These are phyloP conservation scores for Callopanchax toddi DNA, from an alignment of 2,113 vertebrate genomes.

Conservation along the genomic window DNA sequence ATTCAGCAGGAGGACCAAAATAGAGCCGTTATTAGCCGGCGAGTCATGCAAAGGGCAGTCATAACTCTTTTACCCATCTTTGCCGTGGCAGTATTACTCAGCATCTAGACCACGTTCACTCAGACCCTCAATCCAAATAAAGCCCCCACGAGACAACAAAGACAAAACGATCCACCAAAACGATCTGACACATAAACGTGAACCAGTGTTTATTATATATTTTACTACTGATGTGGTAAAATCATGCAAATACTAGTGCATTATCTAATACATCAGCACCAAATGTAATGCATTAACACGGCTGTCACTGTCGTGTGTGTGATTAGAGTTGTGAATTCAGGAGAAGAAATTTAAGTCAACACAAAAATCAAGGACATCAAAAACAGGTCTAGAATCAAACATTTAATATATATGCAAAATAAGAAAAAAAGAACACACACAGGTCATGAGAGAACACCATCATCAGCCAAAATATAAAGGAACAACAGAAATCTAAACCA, in stretches of 20 bases:
- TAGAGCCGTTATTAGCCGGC: conserved; percentile 71
- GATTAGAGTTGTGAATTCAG: neutral
- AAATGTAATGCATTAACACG: neutral
- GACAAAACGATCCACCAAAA: neutral
- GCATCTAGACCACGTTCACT: conserved; percentile 44
- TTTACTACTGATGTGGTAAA: neutral
- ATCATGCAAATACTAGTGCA: neutral
- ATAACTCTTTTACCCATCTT: conserved; percentile 60
- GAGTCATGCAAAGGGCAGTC: conserved; percentile 57
- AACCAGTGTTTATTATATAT: neutral
- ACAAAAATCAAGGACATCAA: neutral
- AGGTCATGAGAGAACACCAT: too few relatives aligned
- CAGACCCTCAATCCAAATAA: neutral
- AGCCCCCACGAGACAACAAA: neutral
- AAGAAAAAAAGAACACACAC: too few relatives aligned
- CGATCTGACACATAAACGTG: neutral
- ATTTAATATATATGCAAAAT: too few relatives aligned
- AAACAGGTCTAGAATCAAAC: neutral
- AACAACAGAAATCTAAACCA: too few relatives aligned
- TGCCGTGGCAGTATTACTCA: conserved; percentile 58
- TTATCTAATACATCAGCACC: neutral
- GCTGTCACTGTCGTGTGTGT: neutral
- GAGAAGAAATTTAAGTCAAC: too few relatives aligned
- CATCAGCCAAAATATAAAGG: neutral
- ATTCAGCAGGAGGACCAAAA: conserved; percentile 75